A percentile compares a stretch with the other conserved stretches of the same genome.
Conservation (phyloP, 1,140 invertebrate genomes). For the Triops longicaudatus region DNA sequence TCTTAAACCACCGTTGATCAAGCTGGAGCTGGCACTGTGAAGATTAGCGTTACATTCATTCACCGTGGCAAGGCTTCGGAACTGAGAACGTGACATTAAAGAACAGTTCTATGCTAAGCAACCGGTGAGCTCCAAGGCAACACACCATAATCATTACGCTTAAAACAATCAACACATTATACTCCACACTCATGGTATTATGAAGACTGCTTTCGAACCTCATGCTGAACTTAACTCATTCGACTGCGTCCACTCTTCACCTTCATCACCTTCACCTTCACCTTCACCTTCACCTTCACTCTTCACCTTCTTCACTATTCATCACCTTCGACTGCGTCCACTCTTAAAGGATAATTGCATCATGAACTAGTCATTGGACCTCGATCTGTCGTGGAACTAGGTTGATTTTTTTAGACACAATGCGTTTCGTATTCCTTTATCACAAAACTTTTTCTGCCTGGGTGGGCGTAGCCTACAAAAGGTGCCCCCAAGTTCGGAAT, state of each 20-base stretch:
- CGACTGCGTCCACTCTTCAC: not conserved
- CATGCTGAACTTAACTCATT: not conserved
- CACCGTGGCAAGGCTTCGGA: not conserved
- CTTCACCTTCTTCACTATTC: not conserved
- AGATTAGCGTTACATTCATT: not conserved
- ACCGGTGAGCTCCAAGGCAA: not conserved
- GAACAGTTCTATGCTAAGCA: not conserved
- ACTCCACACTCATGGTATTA: constrained; percentile 1
- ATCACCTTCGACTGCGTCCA: not conserved
- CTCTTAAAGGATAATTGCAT: not conserved
- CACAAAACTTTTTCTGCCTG: constrained; percentile 7
- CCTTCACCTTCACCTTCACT: too few relatives aligned
- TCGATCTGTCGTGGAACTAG: not conserved
- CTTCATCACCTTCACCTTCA: not conserved
- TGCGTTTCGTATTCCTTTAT: not conserved
- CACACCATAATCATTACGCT: constrained; percentile 11
- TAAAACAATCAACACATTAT: constrained; percentile 16
- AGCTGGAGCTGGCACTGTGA: not conserved
- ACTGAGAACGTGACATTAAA: not conserved
- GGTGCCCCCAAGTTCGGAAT: constrained; percentile 13
- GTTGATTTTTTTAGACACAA: not conserved
- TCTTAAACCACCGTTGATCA: not conserved
- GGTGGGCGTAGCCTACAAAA: constrained; percentile 9
- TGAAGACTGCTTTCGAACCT: not conserved
- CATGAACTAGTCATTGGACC: not conserved